Conservation (phyloP, 2,113 vertebrate genomes). For the Dicentrarchus labrax region DNA sequence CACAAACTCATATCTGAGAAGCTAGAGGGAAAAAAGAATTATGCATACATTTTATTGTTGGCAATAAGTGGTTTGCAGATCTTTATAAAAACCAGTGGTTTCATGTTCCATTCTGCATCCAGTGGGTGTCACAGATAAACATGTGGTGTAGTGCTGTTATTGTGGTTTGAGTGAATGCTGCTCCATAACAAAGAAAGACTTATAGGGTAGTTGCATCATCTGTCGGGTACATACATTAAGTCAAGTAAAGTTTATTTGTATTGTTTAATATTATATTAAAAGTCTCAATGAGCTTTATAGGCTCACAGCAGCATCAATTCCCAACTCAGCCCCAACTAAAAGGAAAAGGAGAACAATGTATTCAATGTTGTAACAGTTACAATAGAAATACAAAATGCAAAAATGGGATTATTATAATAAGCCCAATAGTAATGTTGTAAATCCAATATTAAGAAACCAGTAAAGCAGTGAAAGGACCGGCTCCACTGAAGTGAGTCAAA, state of each 20-base stretch:
- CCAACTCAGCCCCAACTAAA: not conserved
- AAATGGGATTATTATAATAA: not conserved
- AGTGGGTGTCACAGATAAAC: slow-evolving; percentile 12
- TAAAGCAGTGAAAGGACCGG: not conserved
- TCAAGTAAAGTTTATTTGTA: not conserved
- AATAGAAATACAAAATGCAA: not conserved
- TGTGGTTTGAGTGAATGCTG: slow-evolving; percentile 11
- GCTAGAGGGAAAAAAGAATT: not conserved
- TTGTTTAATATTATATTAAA: not conserved
- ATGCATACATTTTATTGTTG: not conserved
- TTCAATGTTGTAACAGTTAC: not conserved
- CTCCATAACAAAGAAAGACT: slow-evolving; percentile 1
- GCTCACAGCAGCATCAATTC: not conserved
- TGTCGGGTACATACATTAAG: not conserved
- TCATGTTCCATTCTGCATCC: slow-evolving; percentile 4
- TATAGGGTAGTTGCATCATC: not conserved
- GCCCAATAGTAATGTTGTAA: not conserved
- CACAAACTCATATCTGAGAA: not conserved
- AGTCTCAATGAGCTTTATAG: not conserved
- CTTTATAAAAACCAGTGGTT: not conserved
- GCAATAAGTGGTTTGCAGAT: not conserved
- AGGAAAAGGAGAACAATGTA: not conserved
- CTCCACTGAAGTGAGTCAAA: not conserved
- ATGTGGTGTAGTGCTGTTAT: not conserved
- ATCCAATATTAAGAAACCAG: not conserved